These are phyloP conservation scores for Poecilia velifera DNA, from an alignment of 2,797 vertebrate species.

Conservation along the genomic window DNA sequence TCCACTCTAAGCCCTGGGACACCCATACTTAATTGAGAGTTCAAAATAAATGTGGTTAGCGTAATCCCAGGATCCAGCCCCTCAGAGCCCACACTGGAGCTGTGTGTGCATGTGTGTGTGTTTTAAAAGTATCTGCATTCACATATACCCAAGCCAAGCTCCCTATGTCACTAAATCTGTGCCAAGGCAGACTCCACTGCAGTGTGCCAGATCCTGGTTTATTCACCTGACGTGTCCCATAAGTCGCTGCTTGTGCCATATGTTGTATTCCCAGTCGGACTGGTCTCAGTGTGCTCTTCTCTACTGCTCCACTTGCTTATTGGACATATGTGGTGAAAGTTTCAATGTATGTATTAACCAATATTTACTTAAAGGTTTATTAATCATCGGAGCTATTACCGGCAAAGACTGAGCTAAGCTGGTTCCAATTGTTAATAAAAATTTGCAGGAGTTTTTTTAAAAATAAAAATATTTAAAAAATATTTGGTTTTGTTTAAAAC, in stretches of 20 bases:
- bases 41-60: conserved; percentile 83
- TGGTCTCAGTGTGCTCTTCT: conserved; percentile 39
- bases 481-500: background rate
- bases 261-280: conserved; percentile 78
- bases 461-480: background rate
- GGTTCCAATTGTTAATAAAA: background rate
- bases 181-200: conserved; percentile 78
- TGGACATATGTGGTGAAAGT: background rate
- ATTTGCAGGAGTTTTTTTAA: background rate
- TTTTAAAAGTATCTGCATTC: conserved; percentile 25
- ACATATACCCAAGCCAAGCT: conserved; percentile 60
- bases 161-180: conserved; percentile 67
- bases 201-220: conserved; percentile 83
- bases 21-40: conserved; percentile 82
- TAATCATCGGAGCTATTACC: background rate
- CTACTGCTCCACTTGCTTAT: conserved; percentile 2
- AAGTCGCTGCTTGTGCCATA: conserved; percentile 83
- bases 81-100: conserved; percentile 56
- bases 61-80: conserved; percentile 78
- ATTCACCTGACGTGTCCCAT: conserved; percentile 84
- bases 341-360: background rate
- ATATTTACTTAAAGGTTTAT: background rate
- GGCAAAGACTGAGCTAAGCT: background rate
- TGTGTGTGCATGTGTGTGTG: conserved; percentile 27
- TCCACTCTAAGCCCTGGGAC: conserved; percentile 75